Base-by-base conservation (phyloP, 1,140 invertebrate genomes). In the Atta texana region DNA sequence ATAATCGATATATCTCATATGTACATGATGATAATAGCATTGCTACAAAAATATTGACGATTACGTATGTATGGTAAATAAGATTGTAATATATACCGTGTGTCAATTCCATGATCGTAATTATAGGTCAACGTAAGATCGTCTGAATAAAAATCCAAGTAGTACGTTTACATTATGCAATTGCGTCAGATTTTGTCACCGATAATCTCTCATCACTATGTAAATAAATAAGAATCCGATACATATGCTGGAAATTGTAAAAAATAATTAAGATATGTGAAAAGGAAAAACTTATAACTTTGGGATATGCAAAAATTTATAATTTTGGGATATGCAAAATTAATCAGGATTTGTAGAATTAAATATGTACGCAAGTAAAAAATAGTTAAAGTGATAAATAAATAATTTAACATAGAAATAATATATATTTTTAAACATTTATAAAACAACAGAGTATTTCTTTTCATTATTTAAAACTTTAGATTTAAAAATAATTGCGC, bases 1-100 rank as follows among this genome's bases (percentile, higher is more conserved):
- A 53, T 68, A 78, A 78, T 78, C 76, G 59, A 66, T 77, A 18
- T 77, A 64, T 78, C 59, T 28, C 44, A 28, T 78, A 51, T 24
- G 31, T 55, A 80, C 49, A 18, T 12, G 28, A 49, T 55, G 49
- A 69, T 80, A 69, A 80, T 53, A n/a, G 12, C 77, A 53, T 21
- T 64, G 63, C 14, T 53, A 24, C 31, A 21, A 80, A 80, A 69
- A 69, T 80, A 80, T 53, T 69, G 8, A 39, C 14, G n/a, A 80
- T 80, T 80, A 28, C 55, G 14, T 82, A 74, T 61, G 18, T 82
- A 21, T 82, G 14, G 24, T 82, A 61, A 82, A 82, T 59, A 74
- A 82, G 53, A 69, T 72, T 49, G 61, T 21, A 53, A 66, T 44
- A 39, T 81, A 34, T 72, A 55, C 3, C 39, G 51, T 16, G 18